phyloP scores from a whole-genome alignment of 1,140 invertebrate genomes.

The Psilanteris sp. region DNA sequence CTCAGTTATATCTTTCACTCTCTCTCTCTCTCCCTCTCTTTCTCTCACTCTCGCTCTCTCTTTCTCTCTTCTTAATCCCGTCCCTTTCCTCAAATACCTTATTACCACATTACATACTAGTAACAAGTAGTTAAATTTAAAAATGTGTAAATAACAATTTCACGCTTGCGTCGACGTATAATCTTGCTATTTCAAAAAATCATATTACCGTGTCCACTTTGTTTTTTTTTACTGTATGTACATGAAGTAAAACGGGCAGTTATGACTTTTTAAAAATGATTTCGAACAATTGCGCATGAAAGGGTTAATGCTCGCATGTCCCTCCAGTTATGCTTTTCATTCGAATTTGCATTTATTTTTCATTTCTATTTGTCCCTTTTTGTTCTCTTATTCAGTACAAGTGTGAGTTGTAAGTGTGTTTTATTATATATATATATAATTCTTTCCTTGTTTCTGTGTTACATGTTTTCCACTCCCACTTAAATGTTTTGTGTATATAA shows the following conservation, averaged over 20 bases:
- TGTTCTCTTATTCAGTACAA: slow-evolving; percentile 54
- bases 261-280: slow-evolving; percentile 61
- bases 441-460: slow-evolving; percentile 62
- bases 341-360: slow-evolving; percentile 49
- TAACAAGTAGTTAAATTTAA: slow-evolving; percentile 66
- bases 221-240: slow-evolving; percentile 68
- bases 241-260: slow-evolving; percentile 69
- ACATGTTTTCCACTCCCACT: slow-evolving; percentile 38
- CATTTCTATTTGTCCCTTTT: too few species aligned
- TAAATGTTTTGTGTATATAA: slow-evolving; percentile 60
- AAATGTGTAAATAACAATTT: slow-evolving; percentile 64
- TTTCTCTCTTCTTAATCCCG: slow-evolving; percentile 13
- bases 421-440: slow-evolving; percentile 66
- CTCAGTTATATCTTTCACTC: too few species aligned
- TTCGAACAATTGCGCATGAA: slow-evolving; percentile 59
- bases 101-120: slow-evolving; percentile 64
- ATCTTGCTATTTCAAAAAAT: slow-evolving; percentile 70
- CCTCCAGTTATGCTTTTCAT: slow-evolving; percentile 61
- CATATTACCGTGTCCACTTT: slow-evolving; percentile 71
- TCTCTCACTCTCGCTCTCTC: too few species aligned
- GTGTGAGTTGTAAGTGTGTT: slow-evolving; percentile 52
- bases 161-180: slow-evolving; percentile 46
- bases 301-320: slow-evolving; percentile 44
- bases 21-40: background rate
- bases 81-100: slow-evolving; percentile 45